A percentile compares a stretch with the other conserved stretches of the same genome.
Conservation (phyloP, 1,140 invertebrate genomes). For the Euglossa dilemma region DNA sequence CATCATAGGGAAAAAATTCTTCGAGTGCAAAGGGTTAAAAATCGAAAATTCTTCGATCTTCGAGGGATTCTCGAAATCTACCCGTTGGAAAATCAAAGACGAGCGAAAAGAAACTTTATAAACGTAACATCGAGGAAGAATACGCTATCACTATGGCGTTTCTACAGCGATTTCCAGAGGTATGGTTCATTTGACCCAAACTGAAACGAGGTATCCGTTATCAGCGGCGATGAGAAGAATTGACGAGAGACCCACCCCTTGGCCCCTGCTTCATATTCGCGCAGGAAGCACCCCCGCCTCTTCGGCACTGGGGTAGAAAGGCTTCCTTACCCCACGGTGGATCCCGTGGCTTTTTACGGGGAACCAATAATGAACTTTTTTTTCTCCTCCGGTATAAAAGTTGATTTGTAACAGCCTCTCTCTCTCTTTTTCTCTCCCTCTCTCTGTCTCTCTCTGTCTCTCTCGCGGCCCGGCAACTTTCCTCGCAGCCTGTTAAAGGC, state of each 20-base stretch:
- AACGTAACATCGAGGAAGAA: not conserved
- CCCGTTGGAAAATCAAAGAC: no score
- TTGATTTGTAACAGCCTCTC: constrained; percentile 78
- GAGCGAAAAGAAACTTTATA: not conserved
- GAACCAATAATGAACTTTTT: constrained; percentile 82
- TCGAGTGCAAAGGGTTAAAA: no score
- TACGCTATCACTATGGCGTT: not conserved
- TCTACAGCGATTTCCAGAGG: not conserved
- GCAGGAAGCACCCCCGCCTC: constrained; percentile 44
- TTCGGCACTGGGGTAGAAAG: constrained; percentile 13
- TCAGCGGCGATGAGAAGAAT: constrained; percentile 67
- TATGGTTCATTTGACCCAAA: constrained; percentile 24
- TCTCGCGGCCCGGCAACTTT: constrained; percentile 15
- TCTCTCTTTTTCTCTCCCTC: not conserved
- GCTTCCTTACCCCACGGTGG: constrained; percentile 50
- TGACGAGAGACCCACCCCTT: constrained; percentile 58
- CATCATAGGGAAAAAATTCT: no score
- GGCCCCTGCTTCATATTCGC: constrained; percentile 55
- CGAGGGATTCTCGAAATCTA: no score
- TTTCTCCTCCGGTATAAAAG: constrained; percentile 77
- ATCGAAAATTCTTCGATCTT: no score
- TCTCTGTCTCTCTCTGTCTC: not conserved
- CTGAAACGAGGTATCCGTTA: constrained; percentile 54
- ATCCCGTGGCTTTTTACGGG: constrained; percentile 77
- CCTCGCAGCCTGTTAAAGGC: constrained; percentile 50